Conservation (phyloP, 35 echinoderm and acorn worm genomes). For the Heliocidaris erythrogramma region DNA sequence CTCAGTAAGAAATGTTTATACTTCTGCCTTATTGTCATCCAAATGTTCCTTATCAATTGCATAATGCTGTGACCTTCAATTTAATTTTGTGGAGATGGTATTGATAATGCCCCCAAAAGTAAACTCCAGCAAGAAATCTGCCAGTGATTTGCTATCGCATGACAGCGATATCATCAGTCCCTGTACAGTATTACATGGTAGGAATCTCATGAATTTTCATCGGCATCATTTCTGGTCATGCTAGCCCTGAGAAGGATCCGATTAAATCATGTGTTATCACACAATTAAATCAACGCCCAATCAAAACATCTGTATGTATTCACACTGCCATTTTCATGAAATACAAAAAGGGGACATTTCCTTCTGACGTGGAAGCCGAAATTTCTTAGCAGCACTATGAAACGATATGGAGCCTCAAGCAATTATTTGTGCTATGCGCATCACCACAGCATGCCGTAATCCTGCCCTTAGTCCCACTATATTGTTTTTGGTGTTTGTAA, state of each 20-base stretch:
- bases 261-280: constrained; percentile 30
- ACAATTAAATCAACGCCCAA: constrained; percentile 28
- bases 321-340: neutral
- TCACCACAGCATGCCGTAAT: neutral
- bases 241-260: neutral
- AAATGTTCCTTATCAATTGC: neutral
- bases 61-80: constrained; percentile 1
- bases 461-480: constrained; percentile 19
- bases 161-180: constrained; percentile 12
- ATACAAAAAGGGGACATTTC: neutral
- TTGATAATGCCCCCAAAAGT: neutral
- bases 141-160: neutral
- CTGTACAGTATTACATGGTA: neutral
- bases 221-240: neutral
- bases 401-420: neutral
- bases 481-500: neutral
- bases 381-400: neutral
- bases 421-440: constrained; percentile 17
- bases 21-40: neutral
- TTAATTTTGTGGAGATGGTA: neutral
- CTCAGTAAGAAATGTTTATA: too few species aligned
- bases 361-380: neutral
- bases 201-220: constrained; percentile 33
- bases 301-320: neutral
- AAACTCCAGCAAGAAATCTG: neutral